Percentiles rank a stretch among this genome's conserved stretches.
Conservation (phyloP, 2,797 vertebrate species). For the Oreonectes daqikongensis region DNA sequence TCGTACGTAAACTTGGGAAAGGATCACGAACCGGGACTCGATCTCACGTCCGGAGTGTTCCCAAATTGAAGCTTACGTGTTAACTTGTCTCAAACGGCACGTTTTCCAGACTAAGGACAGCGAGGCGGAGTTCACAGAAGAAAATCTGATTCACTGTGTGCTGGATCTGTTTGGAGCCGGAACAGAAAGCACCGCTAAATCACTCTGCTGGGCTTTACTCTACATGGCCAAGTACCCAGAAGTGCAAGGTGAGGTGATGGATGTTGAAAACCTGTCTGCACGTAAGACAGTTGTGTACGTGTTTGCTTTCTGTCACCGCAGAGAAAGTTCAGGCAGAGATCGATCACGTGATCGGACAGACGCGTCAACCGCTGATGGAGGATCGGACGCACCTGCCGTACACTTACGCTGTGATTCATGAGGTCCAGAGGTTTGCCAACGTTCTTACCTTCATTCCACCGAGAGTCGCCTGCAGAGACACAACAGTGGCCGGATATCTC, state of each 20-base stretch:
- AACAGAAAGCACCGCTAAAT: slow-evolving; percentile 59
- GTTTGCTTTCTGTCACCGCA: slow-evolving; percentile 7
- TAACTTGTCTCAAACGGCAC: neutral
- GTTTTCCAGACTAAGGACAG: slow-evolving; percentile 58
- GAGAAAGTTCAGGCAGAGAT: slow-evolving; percentile 58
- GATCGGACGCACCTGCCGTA: slow-evolving; percentile 54
- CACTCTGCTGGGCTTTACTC: slow-evolving; percentile 71
- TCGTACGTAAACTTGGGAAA: too few species aligned
- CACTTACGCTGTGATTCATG: slow-evolving; percentile 59
- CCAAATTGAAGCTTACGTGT: too few species aligned
- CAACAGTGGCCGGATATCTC: slow-evolving; percentile 46
- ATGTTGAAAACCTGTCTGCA: neutral
- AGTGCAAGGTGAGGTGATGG: slow-evolving; percentile 65
- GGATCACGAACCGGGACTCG: too few species aligned
- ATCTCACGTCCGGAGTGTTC: too few species aligned
- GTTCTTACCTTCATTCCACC: slow-evolving; percentile 54
- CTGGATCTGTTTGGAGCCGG: slow-evolving; percentile 71
- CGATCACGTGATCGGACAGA: slow-evolving; percentile 49
- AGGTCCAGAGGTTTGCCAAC: slow-evolving; percentile 59
- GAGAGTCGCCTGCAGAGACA: slow-evolving; percentile 56
- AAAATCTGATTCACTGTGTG: slow-evolving; percentile 69
- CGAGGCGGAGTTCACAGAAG: slow-evolving; percentile 69
- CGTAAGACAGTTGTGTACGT: neutral
- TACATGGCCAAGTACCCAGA: slow-evolving; percentile 72
- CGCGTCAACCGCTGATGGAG: slow-evolving; percentile 37